A percentile compares a stretch with the other conserved stretches of the same genome.
These are phyloP conservation scores for Leptoclinus maculatus DNA, from an alignment of 2,797 vertebrate species.

Conservation along the genomic window DNA sequence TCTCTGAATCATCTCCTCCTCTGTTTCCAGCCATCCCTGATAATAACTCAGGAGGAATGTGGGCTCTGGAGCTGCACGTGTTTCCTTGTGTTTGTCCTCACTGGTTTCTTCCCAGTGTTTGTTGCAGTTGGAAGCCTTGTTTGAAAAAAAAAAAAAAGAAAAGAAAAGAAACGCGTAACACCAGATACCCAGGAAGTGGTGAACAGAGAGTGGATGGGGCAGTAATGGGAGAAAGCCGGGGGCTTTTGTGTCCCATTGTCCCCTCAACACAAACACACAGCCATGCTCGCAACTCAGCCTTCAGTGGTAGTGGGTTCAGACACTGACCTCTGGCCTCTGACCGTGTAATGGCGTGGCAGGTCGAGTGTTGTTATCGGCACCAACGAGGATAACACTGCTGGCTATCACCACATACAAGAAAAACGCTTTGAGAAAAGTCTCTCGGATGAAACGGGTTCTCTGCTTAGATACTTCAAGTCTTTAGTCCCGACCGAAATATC, in stretches of 20 bases:
- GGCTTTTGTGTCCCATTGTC: constrained; percentile 48
- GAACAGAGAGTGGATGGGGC: constrained; percentile 48
- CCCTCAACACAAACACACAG: constrained; percentile 1
- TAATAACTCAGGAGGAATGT: constrained; percentile 44
- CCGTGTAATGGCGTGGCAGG: constrained; percentile 26
- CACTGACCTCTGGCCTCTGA: constrained; percentile 48
- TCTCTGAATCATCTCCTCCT: constrained; percentile 30
- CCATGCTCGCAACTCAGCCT: not conserved
- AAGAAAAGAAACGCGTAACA: constrained; percentile 49
- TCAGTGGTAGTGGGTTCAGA: constrained; percentile 27
- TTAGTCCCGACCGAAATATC: not conserved
- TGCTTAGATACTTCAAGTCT: not conserved
- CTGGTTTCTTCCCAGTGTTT: constrained; percentile 39
- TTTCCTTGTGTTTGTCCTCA: constrained; percentile 45
- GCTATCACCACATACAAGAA: not conserved
- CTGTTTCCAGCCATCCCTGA: constrained; percentile 31
- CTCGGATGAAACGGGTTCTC: not conserved
- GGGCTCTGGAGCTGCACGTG: constrained; percentile 13
- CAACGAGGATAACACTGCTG: not conserved
- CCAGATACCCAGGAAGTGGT: constrained; percentile 57
- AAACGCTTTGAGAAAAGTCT: not conserved
- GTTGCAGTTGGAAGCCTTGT: constrained; percentile 54
- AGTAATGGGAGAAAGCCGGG: constrained; percentile 16
- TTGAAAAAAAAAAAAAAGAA: constrained; percentile 15
- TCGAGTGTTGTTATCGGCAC: constrained; percentile 9